Base-by-base conservation (phyloP, 2,113 vertebrate species). In the Bagarius yarrelli region DNA sequence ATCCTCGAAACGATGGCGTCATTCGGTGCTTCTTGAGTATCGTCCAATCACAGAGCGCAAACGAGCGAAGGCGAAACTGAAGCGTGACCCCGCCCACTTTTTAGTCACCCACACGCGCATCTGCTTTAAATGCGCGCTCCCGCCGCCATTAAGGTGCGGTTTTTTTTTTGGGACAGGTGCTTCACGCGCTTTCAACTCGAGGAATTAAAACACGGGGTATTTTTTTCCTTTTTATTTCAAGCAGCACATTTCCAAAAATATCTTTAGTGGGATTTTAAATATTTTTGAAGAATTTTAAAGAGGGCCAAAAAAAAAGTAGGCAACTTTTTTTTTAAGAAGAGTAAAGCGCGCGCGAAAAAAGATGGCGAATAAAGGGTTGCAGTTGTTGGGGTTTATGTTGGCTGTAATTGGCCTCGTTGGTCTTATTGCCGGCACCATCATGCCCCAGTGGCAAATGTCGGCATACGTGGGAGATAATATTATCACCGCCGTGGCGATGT, bases 391-490 rank as follows among this genome's bases (percentile, higher is more conserved):
- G 5, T 97, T 95, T 81, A 66, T 90, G 40, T 85, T 96, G 82
- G 82, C 93, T 1, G 55, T 96, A 11, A 1, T 96, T 16, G 95
- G 95, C 2, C 77, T 93, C 53, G 90, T 95, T 81, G 95, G 89
- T 61, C 81, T 96, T 78, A 86, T 96, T 40, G 75, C 91, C 4
- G 91, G 93, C 56, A 96, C 95, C 8, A 95, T 95, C 64, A 70
- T 96, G 85, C 95, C 95, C 0, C 94, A 96, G 84, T 96, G 95
- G 95, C 93, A 95, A 89, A 93, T 95, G 94, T 96, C 94, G 0
- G 93, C 95, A 0, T 95, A 95, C 4, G 95, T 94, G 0, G 95
- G 95, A 12, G 94, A 95, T 88, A 94, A 93, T 87, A 95, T 96
- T 83, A 95, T 96, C 89, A 96, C 95, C 0, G 94, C 95, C 0